A percentile compares a stretch with the other conserved stretches of the same genome.
Conservation (phyloP, 2,888 invertebrate genomes). For the Rhorus exstirpatorius region DNA sequence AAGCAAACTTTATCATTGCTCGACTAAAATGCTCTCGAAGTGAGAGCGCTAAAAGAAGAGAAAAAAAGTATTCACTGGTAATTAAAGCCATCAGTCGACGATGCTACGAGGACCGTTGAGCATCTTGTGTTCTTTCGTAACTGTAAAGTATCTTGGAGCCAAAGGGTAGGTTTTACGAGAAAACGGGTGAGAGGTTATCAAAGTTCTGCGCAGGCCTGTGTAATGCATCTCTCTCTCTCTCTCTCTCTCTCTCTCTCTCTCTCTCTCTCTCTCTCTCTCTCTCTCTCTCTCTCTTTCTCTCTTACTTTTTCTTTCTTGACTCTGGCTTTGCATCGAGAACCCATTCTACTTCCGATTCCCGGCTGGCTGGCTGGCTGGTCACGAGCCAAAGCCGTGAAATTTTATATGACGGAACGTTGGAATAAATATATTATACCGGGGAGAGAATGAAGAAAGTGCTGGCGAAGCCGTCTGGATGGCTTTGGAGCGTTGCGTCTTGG, state of each 20-base stretch:
- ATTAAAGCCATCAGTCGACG: slow-evolving; percentile 80
- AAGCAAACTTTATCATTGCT: slow-evolving; percentile 70
- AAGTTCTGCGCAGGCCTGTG: slow-evolving; percentile 32
- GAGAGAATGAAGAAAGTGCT: slow-evolving; percentile 64
- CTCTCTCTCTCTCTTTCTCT: neutral
- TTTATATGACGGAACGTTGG: slow-evolving; percentile 68
- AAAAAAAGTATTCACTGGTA: slow-evolving; percentile 68
- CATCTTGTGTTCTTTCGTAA: slow-evolving; percentile 15
- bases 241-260: neutral
- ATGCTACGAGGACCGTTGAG: slow-evolving; percentile 48
- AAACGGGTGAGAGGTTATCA: slow-evolving; percentile 6
- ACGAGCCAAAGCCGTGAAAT: slow-evolving; percentile 68
- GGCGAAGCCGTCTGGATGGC: slow-evolving; percentile 53
- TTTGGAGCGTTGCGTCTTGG: slow-evolving; percentile 45
- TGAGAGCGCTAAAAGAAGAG: slow-evolving; percentile 70
- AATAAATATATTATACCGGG: slow-evolving; percentile 63
- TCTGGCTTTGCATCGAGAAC: slow-evolving; percentile 44
- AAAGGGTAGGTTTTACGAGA: slow-evolving; percentile 11
- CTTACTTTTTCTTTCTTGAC: neutral
- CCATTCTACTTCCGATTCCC: slow-evolving; percentile 44
- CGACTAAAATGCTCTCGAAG: slow-evolving; percentile 79
- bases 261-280: neutral
- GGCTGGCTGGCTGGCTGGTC: slow-evolving; percentile 55
- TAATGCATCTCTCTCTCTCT: neutral
- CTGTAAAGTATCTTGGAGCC: slow-evolving; percentile 5